Percentiles rank a stretch among this genome's conserved stretches.
Evolutionary conservation across 2,888 invertebrate genomes (phyloP).

Genomic region (Chironomus riparius): DNA sequence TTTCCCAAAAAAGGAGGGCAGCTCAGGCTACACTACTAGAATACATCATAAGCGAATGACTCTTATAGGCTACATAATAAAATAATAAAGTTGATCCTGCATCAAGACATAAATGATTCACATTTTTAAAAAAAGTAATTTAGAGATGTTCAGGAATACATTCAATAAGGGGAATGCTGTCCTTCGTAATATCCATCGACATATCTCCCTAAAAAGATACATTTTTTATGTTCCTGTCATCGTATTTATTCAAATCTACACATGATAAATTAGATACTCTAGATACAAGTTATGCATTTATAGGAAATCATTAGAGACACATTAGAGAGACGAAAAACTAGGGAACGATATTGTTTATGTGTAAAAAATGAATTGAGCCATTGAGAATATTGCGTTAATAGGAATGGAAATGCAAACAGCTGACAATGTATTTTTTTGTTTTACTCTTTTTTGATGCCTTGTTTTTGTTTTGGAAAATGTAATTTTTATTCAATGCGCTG

Average conservation of each 20-base stretch:
- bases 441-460: too few species aligned
- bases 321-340: slow-evolving; percentile 9
- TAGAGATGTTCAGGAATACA: too few species aligned
- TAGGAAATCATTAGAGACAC: slow-evolving; percentile 25
- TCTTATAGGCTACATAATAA: too few species aligned
- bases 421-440: slow-evolving; percentile 8
- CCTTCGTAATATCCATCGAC: neutral
- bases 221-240: neutral
- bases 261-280: slow-evolving; percentile 19
- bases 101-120: too few species aligned
- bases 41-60: too few species aligned
- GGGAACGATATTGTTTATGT: neutral
- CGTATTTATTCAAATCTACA: neutral
- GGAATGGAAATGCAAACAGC: slow-evolving; percentile 23
- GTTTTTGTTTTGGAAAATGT: neutral
- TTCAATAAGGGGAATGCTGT: neutral
- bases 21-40: too few species aligned
- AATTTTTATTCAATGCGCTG: neutral
- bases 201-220: neutral
- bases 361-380: neutral
- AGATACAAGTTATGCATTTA: slow-evolving; percentile 15
- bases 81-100: too few species aligned
- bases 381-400: neutral
- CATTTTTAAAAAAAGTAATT: too few species aligned
- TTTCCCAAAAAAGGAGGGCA: too few species aligned